Conservation (phyloP, 2,797 vertebrate genomes). For the Lacerta agilis region DNA sequence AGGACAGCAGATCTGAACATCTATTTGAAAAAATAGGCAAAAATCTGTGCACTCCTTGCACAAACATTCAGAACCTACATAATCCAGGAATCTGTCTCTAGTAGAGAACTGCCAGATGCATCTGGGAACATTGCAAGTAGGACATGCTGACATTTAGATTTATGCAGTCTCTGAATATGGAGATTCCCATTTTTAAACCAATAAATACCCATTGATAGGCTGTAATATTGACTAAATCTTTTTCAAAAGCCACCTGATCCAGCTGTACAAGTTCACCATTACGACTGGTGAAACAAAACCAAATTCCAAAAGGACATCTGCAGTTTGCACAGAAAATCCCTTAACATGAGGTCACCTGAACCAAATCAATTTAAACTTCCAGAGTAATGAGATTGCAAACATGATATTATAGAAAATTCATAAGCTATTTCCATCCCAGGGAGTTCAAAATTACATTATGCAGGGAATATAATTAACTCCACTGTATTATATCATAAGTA, state of each 20-base stretch:
- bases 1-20: no score
- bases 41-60: no score
- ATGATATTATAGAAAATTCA: constrained; percentile 72
- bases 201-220: not conserved
- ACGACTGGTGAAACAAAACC: constrained; percentile 53
- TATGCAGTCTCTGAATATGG: not conserved
- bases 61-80: no score
- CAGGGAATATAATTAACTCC: constrained; percentile 75
- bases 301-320: constrained; percentile 55
- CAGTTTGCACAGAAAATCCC: constrained; percentile 64
- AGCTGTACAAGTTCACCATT: constrained; percentile 42
- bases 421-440: constrained; percentile 65
- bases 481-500: constrained; percentile 67
- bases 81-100: no score
- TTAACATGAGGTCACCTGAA: constrained; percentile 68
- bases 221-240: not conserved
- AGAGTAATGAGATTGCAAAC: constrained; percentile 72
- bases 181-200: not conserved
- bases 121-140: no score
- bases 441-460: constrained; percentile 75
- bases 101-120: no score
- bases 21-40: no score
- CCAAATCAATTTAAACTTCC: constrained; percentile 69
- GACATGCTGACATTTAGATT: not conserved
- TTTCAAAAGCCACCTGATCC: not conserved